Evolutionary conservation across 2,113 vertebrate genomes (phyloP), one percentile per base, ranked within the genome.

Genomic region (Daubentonia madagascariensis): DNA sequence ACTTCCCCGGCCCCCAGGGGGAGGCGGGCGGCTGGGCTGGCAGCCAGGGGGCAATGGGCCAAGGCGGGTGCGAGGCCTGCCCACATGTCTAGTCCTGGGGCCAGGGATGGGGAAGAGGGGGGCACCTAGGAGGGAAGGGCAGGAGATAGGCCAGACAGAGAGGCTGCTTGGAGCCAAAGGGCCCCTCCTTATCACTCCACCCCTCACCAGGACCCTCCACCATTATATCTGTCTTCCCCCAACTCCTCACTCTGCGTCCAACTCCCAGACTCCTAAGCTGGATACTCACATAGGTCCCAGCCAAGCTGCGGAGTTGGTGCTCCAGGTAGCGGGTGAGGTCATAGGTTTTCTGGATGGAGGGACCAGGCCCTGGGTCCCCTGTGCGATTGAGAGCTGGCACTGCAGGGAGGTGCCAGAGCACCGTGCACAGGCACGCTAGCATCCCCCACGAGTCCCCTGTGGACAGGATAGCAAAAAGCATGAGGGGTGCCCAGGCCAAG

Each of bases 241-340:
- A 59, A 45, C 22, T 11, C 75, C 91, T 67, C 50, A 45, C 40
- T 35, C 40, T 20, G 48, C 43, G 9, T 30, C 92, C 65, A 59
- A 40, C 28, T 14, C 80, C 88, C 50, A 59, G 88, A 61, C 37
- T 65, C 65, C 63, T 50, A 32, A 57, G 50, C 10, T 14, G 35
- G 65, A 93, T 98, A 99, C 99, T 99, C 98, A 99, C 99, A 43
- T 99, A 99, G 97, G 99, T 99, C 97, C 99, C 99, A 97, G 99
- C 99, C 98, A 99, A 99, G 97, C 99, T 99, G 96, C 99, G 99
- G 93, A 99, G 99, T 98, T 99, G 99, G 96, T 99, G 99, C 98
- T 99, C 99, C 99, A 99, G 99, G 98, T 99, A 99, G 96, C 99
- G 99, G 97, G 99, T 99, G 96, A 99, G 99, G 98, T 99, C 99